These are phyloP conservation scores for Clunio marinus DNA, from an alignment of 2,888 invertebrate species.

Conservation along the genomic window DNA sequence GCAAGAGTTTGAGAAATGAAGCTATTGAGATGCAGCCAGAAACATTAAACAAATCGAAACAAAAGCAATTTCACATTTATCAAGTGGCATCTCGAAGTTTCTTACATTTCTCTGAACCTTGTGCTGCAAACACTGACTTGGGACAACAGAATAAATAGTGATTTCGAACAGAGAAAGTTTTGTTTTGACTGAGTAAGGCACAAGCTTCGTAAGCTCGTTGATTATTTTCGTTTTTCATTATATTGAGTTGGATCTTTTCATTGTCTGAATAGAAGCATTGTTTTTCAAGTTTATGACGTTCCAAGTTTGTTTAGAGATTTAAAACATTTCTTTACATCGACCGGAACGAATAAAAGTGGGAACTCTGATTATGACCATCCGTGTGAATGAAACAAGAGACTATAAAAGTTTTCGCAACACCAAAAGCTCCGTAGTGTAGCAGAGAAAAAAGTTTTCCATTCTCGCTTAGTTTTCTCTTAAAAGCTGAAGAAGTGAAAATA, in stretches of 20 bases:
- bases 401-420: conserved; percentile 16
- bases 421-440: conserved; percentile 5
- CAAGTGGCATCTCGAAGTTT: conserved; percentile 8
- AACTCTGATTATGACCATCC: neutral
- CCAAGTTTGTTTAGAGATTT: too few species aligned
- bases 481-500: neutral
- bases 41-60: conserved; percentile 29
- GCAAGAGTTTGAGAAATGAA: neutral
- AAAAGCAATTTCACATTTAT: conserved; percentile 29
- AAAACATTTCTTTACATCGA: too few species aligned
- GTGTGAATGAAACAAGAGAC: conserved; percentile 15
- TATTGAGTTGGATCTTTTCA: too few species aligned
- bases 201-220: too few species aligned
- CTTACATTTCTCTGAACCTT: neutral
- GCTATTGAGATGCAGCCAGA: neutral
- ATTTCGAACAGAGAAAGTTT: too few species aligned
- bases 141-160: neutral
- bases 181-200: too few species aligned
- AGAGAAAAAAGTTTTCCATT: conserved; percentile 4
- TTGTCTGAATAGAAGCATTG: too few species aligned
- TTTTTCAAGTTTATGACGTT: too few species aligned
- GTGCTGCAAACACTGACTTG: neutral
- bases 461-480: neutral
- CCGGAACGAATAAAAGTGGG: too few species aligned
- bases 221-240: too few species aligned